Evolutionary conservation across 2,888 invertebrate species (phyloP).

Genomic region (Parapristionchus giblindavisi): DNA sequence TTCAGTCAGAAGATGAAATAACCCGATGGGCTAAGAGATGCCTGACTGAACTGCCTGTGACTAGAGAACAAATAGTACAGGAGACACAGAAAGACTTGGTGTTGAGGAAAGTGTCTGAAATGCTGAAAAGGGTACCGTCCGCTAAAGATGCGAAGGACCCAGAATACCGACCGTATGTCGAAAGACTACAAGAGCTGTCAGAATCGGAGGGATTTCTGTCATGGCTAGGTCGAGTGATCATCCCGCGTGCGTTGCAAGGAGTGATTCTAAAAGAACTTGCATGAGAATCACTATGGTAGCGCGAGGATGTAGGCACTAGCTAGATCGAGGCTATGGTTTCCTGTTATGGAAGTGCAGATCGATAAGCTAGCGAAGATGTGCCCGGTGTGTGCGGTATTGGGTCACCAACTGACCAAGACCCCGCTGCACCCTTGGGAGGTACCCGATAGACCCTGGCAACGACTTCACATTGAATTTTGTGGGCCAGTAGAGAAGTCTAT

Average conservation of each 20-base stretch:
- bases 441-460: conserved; percentile 25
- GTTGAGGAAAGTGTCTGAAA: background rate
- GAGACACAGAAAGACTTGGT: background rate
- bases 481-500: background rate
- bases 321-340: conserved; percentile 20
- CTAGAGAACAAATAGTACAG: background rate
- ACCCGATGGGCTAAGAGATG: background rate
- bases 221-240: conserved; percentile 1
- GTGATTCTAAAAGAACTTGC: conserved; percentile 1
- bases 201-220: background rate
- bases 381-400: conserved; percentile 17
- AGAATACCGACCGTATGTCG: background rate
- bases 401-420: conserved; percentile 19
- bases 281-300: conserved; percentile 33
- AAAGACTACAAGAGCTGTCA: background rate
- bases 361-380: conserved; percentile 11
- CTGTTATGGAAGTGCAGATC: conserved; percentile 19
- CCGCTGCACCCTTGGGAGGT: conserved; percentile 34
- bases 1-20: background rate
- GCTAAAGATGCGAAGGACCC: conserved; percentile 2
- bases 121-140: background rate
- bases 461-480: conserved; percentile 26
- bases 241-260: background rate
- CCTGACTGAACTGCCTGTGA: background rate
- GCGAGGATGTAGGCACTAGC: conserved; percentile 25